Percentiles rank a stretch among this genome's conserved stretches.
phyloP scores from a whole-genome alignment of 2,797 vertebrate species.

The Euphonia xanthogaster region DNA sequence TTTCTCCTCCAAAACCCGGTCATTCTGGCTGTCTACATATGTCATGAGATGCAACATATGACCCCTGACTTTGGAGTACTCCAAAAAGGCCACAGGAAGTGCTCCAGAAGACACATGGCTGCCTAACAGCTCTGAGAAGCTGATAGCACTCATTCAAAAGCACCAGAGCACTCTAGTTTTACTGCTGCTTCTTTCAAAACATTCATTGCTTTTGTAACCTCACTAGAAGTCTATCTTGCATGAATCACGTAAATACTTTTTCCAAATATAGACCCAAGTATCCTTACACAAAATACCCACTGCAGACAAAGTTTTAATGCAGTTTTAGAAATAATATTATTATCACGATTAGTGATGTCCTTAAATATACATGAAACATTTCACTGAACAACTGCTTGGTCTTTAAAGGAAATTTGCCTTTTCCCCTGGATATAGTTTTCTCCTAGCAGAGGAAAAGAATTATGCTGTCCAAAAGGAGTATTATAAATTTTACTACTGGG shows the following conservation, averaged over 20 bases:
- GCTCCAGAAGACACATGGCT: not conserved
- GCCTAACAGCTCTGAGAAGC: not conserved
- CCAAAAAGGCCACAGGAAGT: not conserved
- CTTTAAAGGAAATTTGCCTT: slow-evolving; percentile 9
- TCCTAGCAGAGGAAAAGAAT: slow-evolving; percentile 21
- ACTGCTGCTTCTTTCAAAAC: not conserved
- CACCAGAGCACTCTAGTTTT: not conserved
- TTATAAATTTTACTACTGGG: slow-evolving; percentile 44
- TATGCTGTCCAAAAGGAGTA: not conserved
- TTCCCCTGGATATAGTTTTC: not conserved
- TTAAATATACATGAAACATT: not conserved
- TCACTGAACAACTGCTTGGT: not conserved
- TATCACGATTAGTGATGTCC: not conserved
- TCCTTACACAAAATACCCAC: not conserved
- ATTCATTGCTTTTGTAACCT: not conserved
- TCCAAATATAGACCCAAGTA: not conserved
- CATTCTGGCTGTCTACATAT: fast-evolving
- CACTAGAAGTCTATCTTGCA: not conserved
- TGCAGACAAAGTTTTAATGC: not conserved
- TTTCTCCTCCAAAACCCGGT: not conserved
- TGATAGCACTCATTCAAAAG: not conserved
- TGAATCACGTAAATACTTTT: not conserved
- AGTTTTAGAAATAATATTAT: not conserved
- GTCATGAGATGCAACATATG: not conserved
- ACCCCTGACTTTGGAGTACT: not conserved